phyloP scores from a whole-genome alignment of 2,888 invertebrate species.

The Pemphredon lugubris region DNA sequence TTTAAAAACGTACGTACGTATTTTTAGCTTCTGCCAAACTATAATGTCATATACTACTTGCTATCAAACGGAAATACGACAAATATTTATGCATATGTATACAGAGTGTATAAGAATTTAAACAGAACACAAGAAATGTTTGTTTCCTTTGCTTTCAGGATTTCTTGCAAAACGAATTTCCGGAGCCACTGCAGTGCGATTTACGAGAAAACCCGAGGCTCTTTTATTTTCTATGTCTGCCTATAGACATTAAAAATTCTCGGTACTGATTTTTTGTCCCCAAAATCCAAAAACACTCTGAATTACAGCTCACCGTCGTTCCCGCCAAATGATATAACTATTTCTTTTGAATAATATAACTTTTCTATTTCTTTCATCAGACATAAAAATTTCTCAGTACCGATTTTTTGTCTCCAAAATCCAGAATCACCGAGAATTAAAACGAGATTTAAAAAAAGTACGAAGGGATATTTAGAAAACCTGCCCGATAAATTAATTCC shows the following conservation, averaged over 20 bases:
- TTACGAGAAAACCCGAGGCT: slow-evolving; percentile 5
- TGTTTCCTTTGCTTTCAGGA: slow-evolving; percentile 26
- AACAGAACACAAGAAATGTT: slow-evolving; percentile 28
- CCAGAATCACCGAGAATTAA: no score
- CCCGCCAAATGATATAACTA: no score
- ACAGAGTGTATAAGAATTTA: slow-evolving; percentile 25
- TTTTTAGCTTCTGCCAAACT: slow-evolving; percentile 25
- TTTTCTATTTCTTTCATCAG: no score
- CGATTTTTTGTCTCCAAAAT: no score
- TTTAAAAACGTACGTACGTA: slow-evolving; percentile 29
- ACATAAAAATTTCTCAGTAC: no score
- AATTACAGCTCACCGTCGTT: no score
- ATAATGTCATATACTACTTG: slow-evolving; percentile 20
- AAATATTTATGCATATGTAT: neutral
- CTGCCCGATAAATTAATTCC: neutral
- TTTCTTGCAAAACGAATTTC: slow-evolving; percentile 17
- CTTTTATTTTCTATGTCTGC: slow-evolving; percentile 24
- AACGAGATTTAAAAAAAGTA: no score
- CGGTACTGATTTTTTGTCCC: no score
- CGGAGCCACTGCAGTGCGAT: slow-evolving; percentile 10
- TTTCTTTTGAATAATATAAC: no score
- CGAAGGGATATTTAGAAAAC: neutral
- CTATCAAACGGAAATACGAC: slow-evolving; percentile 11
- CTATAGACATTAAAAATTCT: slow-evolving; percentile 42
- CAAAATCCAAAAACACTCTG: no score